phyloP scores from a whole-genome alignment of 2,113 vertebrate species.

The Australoheros scitulus region DNA sequence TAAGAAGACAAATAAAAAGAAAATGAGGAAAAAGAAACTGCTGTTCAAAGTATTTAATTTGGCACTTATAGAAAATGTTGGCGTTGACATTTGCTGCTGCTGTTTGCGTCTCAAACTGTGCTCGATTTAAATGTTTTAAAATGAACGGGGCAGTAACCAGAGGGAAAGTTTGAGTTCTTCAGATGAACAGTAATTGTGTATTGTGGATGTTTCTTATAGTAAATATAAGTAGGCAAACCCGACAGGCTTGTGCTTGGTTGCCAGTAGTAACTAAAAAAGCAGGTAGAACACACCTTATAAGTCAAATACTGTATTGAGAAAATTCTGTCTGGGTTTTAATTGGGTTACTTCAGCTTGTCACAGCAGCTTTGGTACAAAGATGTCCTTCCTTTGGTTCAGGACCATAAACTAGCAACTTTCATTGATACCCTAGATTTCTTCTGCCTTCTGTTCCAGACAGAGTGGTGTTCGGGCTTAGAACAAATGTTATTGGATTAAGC shows the following conservation, averaged over 20 bases:
- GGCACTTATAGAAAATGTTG: not conserved
- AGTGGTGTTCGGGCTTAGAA: not conserved
- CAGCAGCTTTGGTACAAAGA: not conserved
- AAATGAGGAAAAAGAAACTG: not conserved
- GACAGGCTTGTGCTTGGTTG: not conserved
- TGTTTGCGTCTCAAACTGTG: not conserved
- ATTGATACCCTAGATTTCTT: not conserved
- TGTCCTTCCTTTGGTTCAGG: not conserved
- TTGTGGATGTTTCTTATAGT: not conserved
- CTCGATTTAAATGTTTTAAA: not conserved
- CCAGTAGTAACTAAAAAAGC: not conserved
- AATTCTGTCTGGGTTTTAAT: not conserved
- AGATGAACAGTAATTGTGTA: not conserved
- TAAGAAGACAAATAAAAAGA: constrained; percentile 11
- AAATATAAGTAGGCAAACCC: not conserved
- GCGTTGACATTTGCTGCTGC: not conserved
- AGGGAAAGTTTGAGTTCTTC: not conserved
- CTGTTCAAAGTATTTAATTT: constrained; percentile 18
- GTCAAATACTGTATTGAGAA: not conserved
- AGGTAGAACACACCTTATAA: not conserved
- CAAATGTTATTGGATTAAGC: not conserved
- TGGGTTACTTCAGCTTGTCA: not conserved
- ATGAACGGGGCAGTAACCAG: not conserved
- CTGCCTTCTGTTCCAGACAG: not conserved
- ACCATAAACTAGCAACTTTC: not conserved